These are phyloP conservation scores for Coryphaenoides rupestris DNA, from an alignment of 2,113 vertebrate genomes.

Conservation along the genomic window DNA sequence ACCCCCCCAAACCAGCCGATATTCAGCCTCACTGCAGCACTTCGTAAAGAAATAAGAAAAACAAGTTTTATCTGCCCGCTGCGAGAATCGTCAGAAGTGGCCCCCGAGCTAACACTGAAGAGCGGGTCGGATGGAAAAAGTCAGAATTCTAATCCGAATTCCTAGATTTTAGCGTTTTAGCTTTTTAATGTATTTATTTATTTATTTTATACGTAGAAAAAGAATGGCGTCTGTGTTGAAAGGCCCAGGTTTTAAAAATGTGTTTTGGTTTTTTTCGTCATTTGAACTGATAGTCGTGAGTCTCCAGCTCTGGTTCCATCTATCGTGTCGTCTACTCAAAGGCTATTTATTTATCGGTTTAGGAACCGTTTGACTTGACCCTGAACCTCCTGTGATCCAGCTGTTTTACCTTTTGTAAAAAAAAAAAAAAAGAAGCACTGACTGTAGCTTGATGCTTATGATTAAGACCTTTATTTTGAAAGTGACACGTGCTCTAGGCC, in stretches of 20 bases:
- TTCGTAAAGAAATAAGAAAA: background rate
- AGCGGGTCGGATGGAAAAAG: background rate
- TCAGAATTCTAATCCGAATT: background rate
- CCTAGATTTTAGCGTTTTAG: background rate
- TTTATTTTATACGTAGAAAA: background rate
- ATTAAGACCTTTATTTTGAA: conserved; percentile 14
- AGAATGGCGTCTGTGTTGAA: conserved; percentile 35
- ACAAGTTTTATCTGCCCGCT: too few relatives aligned
- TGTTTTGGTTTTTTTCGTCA: conserved; percentile 15
- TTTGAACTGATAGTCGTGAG: conserved; percentile 17
- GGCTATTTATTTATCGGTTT: conserved; percentile 54
- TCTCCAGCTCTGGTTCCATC: too few relatives aligned
- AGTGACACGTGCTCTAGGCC: conserved; percentile 36
- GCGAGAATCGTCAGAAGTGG: background rate
- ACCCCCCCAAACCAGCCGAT: background rate
- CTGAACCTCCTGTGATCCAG: conserved; percentile 60
- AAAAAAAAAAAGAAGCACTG: too few relatives aligned
- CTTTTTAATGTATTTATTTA: background rate
- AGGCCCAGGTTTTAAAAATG: conserved; percentile 33
- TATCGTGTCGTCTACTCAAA: conserved; percentile 49
- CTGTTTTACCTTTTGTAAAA: conserved; percentile 59
- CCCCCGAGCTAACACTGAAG: background rate
- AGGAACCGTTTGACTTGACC: conserved; percentile 61
- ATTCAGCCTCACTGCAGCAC: background rate
- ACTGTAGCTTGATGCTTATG: conserved; percentile 58